These are phyloP conservation scores for Neodon shergylaensis DNA, from an alignment of 2,113 vertebrate species.

Conservation along the genomic window DNA sequence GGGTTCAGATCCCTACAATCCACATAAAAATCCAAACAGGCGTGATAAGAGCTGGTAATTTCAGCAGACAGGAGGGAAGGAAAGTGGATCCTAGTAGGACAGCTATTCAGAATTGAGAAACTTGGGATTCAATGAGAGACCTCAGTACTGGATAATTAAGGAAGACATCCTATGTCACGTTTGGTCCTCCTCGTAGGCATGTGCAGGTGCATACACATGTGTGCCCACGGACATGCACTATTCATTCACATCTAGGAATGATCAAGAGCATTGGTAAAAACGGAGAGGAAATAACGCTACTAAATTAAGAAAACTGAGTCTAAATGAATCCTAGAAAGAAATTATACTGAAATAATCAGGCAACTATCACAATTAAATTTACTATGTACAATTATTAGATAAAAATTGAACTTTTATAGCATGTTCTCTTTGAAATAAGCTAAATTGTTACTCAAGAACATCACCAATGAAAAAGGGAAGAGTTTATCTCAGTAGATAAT, in stretches of 20 bases:
- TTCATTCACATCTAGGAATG: neutral
- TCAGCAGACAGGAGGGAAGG: neutral
- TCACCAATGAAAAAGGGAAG: neutral
- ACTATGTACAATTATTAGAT: neutral
- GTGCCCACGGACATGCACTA: neutral
- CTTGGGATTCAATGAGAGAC: neutral
- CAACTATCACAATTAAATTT: neutral
- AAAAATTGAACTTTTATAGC: constrained; percentile 23
- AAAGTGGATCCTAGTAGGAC: neutral
- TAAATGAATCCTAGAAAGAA: constrained; percentile 13
- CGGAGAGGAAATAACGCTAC: neutral
- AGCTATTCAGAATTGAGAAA: neutral
- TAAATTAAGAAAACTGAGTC: constrained; percentile 38
- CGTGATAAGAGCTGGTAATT: neutral
- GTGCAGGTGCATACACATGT: too few relatives aligned
- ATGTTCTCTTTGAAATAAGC: constrained; percentile 1
- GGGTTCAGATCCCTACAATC: neutral
- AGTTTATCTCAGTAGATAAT: constrained; percentile 26
- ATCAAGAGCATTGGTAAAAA: neutral
- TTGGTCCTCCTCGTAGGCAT: too few relatives aligned
- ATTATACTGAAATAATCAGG: constrained; percentile 5
- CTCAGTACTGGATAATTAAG: neutral
- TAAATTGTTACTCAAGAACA: neutral
- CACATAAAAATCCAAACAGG: neutral
- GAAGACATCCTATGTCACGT: neutral